Percentiles rank a stretch among this genome's conserved stretches.
Evolutionary conservation across 1,140 invertebrate genomes (phyloP).

Genomic region (Bilobella aurantiaca): DNA sequence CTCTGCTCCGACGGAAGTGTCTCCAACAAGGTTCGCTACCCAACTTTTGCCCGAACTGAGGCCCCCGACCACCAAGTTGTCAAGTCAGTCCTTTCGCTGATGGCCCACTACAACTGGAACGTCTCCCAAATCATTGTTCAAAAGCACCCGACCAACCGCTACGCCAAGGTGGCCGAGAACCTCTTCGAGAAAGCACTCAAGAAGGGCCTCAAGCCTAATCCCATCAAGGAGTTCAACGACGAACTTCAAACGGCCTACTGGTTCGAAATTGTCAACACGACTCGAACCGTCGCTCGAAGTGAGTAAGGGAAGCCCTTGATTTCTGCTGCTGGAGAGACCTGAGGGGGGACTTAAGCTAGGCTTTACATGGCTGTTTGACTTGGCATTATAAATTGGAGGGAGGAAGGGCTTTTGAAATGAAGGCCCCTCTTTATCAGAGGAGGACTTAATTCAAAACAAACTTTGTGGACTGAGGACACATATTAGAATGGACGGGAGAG

Average conservation of each 20-base stretch:
- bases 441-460: too few species aligned
- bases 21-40: constrained; percentile 56
- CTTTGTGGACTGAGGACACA: too few species aligned
- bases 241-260: constrained; percentile 55
- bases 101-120: constrained; percentile 83
- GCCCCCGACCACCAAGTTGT: constrained; percentile 87
- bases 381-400: too few species aligned
- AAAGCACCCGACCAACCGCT: constrained; percentile 45
- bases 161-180: constrained; percentile 63
- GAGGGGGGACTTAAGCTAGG: background rate
- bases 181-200: constrained; percentile 58
- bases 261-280: constrained; percentile 75
- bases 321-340: background rate
- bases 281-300: constrained; percentile 80
- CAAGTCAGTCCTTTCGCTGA: constrained; percentile 78
- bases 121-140: constrained; percentile 90
- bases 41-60: constrained; percentile 87
- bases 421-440: too few species aligned
- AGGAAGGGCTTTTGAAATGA: too few species aligned
- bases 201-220: constrained; percentile 71
- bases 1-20: constrained; percentile 86
- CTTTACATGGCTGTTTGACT: background rate
- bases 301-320: constrained; percentile 39
- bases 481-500: too few species aligned
- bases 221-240: constrained; percentile 60